Conservation (phyloP, 1,140 invertebrate species). For the Contarinia nasturtii region DNA sequence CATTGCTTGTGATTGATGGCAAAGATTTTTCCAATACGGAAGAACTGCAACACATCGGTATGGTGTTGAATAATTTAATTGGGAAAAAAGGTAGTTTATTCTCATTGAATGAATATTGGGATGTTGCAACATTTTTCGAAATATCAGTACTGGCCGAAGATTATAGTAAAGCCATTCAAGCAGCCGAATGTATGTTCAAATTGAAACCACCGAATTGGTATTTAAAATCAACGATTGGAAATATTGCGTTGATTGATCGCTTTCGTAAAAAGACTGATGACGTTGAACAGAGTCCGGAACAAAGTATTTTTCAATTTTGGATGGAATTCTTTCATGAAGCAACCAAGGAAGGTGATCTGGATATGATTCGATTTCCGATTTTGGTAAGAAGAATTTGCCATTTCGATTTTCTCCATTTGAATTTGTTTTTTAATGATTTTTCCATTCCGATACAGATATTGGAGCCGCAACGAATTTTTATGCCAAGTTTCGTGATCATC, state of each 20-base stretch:
- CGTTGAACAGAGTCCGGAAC: slow-evolving; percentile 44
- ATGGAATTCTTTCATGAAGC: slow-evolving; percentile 97
- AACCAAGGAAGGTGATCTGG: slow-evolving; percentile 43
- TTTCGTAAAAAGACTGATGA: slow-evolving; percentile 71
- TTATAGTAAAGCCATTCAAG: slow-evolving; percentile 92
- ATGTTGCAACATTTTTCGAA: slow-evolving; percentile 98
- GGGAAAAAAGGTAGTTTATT: slow-evolving; percentile 92
- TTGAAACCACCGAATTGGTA: slow-evolving; percentile 98
- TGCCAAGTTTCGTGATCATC: slow-evolving; percentile 89
- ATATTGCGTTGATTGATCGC: slow-evolving; percentile 87
- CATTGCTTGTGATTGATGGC: slow-evolving; percentile 90
- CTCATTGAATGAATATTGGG: slow-evolving; percentile 94
- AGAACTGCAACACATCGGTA: slow-evolving; percentile 77
- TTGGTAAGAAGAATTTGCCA: slow-evolving; percentile 8
- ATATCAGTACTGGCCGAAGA: slow-evolving; percentile 95
- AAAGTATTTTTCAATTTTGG: slow-evolving; percentile 90
- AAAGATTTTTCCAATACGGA: slow-evolving; percentile 85
- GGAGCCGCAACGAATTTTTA: slow-evolving; percentile 81
- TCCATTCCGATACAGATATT: slow-evolving; percentile 39
- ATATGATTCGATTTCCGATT: slow-evolving; percentile 75
- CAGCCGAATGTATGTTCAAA: slow-evolving; percentile 97
- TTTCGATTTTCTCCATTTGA: not conserved
- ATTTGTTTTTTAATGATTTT: slow-evolving; percentile 5
- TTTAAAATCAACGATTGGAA: slow-evolving; percentile 93
- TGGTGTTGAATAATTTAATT: slow-evolving; percentile 93